These are phyloP conservation scores for Erpetoichthys calabaricus DNA, from an alignment of 2,797 vertebrate genomes.

Conservation along the genomic window DNA sequence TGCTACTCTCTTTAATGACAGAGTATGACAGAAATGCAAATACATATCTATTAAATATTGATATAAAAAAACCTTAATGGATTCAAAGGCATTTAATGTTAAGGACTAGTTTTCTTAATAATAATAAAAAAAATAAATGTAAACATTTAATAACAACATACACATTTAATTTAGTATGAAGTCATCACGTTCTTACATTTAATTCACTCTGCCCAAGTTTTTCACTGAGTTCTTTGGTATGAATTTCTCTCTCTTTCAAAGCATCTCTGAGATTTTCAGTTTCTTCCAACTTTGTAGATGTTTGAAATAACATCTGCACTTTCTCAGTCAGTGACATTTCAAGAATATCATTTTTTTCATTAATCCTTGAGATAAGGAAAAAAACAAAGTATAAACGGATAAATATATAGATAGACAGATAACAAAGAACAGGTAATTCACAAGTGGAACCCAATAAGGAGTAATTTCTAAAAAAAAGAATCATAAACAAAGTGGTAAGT, in stretches of 20 bases:
- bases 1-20: too few species aligned
- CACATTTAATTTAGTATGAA: not conserved
- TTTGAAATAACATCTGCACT: constrained; percentile 59
- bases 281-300: constrained; percentile 55
- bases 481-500: too few species aligned
- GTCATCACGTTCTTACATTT: constrained; percentile 36
- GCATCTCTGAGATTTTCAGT: constrained; percentile 47
- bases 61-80: not conserved
- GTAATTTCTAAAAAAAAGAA: too few species aligned
- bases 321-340: constrained; percentile 72
- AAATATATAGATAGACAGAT: too few species aligned
- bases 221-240: constrained; percentile 52
- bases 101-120: not conserved
- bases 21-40: not conserved
- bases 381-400: too few species aligned
- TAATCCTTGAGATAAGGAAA: constrained; percentile 44
- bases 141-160: not conserved
- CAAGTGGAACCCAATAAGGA: too few species aligned
- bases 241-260: constrained; percentile 51
- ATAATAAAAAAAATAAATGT: not conserved
- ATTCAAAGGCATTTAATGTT: not conserved
- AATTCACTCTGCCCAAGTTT: constrained; percentile 59
- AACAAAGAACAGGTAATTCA: too few species aligned
- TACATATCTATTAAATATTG: not conserved
- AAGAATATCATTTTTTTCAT: constrained; percentile 63